Conservation (phyloP, 2,888 invertebrate species). For the Digitonthophagus gazella region DNA sequence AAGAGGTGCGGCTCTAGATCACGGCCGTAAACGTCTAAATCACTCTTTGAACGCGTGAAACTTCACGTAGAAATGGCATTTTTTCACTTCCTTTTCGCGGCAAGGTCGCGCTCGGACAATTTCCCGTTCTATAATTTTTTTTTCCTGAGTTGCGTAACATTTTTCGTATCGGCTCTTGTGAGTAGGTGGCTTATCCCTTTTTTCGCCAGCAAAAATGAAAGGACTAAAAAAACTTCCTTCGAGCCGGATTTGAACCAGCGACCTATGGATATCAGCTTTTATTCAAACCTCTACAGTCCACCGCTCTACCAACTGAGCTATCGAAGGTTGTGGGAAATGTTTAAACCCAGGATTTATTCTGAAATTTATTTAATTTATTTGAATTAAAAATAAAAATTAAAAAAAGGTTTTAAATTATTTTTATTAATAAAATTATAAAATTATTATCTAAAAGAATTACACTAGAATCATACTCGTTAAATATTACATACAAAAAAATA, state of each 20-base stretch:
- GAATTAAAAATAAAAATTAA: not conserved
- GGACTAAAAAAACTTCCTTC: conserved; percentile 52
- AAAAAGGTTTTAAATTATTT: conserved; percentile 18
- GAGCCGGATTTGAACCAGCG: conserved; percentile 69
- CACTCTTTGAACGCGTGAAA: conserved; percentile 12
- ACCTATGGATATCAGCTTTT: conserved; percentile 60
- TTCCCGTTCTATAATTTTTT: conserved; percentile 1
- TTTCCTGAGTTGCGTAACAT: not conserved
- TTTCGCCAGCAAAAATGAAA: not conserved
- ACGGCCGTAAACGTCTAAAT: conserved; percentile 8
- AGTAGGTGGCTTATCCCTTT: too few relatives aligned
- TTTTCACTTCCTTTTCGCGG: conserved; percentile 12
- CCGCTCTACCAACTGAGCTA: conserved; percentile 50
- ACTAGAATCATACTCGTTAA: not conserved
- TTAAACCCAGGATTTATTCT: not conserved
- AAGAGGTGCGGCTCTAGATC: conserved; percentile 7
- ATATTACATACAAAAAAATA: conserved; percentile 16
- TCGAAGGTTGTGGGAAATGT: conserved; percentile 39
- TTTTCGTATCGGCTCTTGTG: not conserved
- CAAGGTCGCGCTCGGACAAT: not conserved
- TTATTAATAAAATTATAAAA: conserved; percentile 30
- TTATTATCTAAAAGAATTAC: conserved; percentile 11
- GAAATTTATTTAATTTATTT: too few relatives aligned
- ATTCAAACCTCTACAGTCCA: conserved; percentile 47
- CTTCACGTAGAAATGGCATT: conserved; percentile 5